Evolutionary conservation across 2,797 vertebrate species (phyloP), one percentile per base, ranked within the genome.

Genomic region (Phataginus tetradactyla): DNA sequence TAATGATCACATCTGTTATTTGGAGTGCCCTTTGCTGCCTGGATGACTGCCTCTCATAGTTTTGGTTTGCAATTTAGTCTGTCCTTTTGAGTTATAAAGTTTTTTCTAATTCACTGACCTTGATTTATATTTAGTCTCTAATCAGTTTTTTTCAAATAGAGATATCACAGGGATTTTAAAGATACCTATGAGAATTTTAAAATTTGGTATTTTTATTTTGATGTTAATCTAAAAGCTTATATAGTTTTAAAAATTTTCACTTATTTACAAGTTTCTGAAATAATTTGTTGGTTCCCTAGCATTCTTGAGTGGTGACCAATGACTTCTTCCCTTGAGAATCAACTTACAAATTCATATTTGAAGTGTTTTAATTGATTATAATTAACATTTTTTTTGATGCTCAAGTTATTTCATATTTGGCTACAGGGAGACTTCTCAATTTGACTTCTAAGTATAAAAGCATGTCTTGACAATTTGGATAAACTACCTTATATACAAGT

Each of bases 111-210:
- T 95, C 32, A 21, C 20, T 85, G 72, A 68, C 8, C 53, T 53
- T 92, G 74, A 32, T 7, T 55, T 81, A 49, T 49, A 59, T 74
- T 94, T 95, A 81, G 74, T 90, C 6, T 90, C 49, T 61, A 79
- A 61, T 74, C 21, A 74, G 34, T 69, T 13, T 59, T 45, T 78
- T 72, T 68, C 61, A 95, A 63, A 69, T 42, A 90, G 55, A 59
- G 37, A 64, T 4, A 51, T 79, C 11, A 72, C 1, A 78, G 25
- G 15, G 5, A 14, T 86, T 78, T 51, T 27, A 37, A 55, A 83
- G 27, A 1, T 69, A 39, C 5, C 17, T 20, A 14, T 42, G 14
- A 86, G 17, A 81, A 86, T 81, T 90, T 81, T 18, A 83, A 83
- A 86, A 59, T 86, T 92, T 49, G 32, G 1, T 57, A 14, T 63